Evolutionary conservation across 2,113 vertebrate genomes (phyloP), one percentile per base, ranked within the genome.

Genomic region (Oncorhynchus gorbuscha): DNA sequence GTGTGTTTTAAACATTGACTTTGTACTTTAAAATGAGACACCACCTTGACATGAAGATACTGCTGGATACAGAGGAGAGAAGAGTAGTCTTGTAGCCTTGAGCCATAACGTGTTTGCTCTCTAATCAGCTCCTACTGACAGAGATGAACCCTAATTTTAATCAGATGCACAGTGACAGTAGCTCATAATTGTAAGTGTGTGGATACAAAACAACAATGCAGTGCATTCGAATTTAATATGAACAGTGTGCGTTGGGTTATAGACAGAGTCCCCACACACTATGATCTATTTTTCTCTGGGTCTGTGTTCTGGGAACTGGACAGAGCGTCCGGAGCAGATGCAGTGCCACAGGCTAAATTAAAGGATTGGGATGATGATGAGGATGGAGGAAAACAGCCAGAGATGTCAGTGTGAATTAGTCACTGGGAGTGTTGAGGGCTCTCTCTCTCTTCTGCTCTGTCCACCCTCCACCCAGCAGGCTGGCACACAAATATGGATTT

Each of bases 371-470:
- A 61, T 74, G 35, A 79, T 20, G 75, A 30, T 6, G 24, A 58
- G 6, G 48, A 24, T 4, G 74, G 76, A 76, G 79, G 79, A 81
- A 75, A 77, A 70, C 58, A 58, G 70, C 22, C 71, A 58, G 18
- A 12, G 39, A 77, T 82, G 86, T 86, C 83, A 77, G 71, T 80
- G 64, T 70, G 64, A 83, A 88, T 89, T 83, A 86, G 80, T 79
- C 75, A 74, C 81, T 78, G 65, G 67, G 14, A 62, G 45, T 62
- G 76, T 78, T 80, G 73, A 86, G 70, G 65, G 73, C 22, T 24
- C 4, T 75, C 32, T 74, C 62, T 74, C 62, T 69, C 51, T 11
- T 9, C 39, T 45, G 39, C 8, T 45, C 51, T 55, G 51, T 55
- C 3, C 51, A 18, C 51, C 51, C 3, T 55, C 51, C 16, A 16